These are phyloP conservation scores for Acinonyx jubatus DNA, from an alignment of 2,113 vertebrate genomes.

Conservation along the genomic window DNA sequence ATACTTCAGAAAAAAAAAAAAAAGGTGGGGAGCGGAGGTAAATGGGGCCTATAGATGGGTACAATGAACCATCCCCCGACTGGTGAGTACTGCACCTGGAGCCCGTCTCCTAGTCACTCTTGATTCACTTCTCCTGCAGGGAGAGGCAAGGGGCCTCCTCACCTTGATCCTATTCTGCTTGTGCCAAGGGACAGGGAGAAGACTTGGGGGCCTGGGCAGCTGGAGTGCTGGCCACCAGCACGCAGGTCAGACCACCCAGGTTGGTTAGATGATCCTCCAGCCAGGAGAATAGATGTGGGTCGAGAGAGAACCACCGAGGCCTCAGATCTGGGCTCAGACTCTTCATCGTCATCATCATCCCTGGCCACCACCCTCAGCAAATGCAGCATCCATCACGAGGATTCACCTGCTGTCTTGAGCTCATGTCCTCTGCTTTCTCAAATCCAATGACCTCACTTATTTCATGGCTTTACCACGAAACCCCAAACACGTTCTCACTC, in stretches of 20 bases:
- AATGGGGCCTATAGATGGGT: background rate
- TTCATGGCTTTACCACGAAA: background rate
- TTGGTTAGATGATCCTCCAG: background rate
- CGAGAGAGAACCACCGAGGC: background rate
- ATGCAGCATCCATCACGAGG: background rate
- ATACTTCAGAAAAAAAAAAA: background rate
- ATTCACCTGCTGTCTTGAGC: background rate
- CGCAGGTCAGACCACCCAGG: background rate
- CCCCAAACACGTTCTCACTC: too few relatives aligned
- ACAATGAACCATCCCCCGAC: background rate
- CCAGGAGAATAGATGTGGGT: background rate
- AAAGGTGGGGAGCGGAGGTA: accelerated
- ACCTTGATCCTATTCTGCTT: background rate
- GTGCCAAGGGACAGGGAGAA: background rate
- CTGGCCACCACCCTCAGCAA: background rate
- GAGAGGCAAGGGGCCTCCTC: background rate
- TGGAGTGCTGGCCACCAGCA: background rate
- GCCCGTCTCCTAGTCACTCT: background rate
- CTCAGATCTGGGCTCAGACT: background rate
- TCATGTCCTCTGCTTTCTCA: background rate
- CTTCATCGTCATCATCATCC: background rate
- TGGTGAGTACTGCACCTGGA: background rate
- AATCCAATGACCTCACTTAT: background rate
- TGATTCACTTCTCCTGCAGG: background rate
- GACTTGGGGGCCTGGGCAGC: background rate